phyloP scores from a whole-genome alignment of 2,113 vertebrate genomes.

The Panthera uncia region DNA sequence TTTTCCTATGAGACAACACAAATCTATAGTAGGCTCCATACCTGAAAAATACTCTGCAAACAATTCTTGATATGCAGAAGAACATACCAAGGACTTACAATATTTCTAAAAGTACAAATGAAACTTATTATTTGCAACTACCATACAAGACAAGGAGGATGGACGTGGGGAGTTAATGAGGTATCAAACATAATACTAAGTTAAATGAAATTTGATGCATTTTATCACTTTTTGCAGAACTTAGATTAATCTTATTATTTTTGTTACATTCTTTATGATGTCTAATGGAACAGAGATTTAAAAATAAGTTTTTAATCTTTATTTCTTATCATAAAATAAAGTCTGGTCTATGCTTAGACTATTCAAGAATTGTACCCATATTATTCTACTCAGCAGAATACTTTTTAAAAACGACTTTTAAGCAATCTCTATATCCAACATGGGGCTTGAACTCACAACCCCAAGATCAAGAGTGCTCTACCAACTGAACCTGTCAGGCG shows the following conservation, averaged over 20 bases:
- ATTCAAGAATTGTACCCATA: not conserved
- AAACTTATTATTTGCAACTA: not conserved
- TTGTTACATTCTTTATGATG: not conserved
- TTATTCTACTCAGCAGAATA: not conserved
- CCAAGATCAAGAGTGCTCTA: not conserved
- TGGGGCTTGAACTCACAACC: not conserved
- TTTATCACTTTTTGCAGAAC: not conserved
- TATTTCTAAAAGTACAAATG: not conserved
- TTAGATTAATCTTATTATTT: conserved; percentile 7
- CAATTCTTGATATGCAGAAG: not conserved
- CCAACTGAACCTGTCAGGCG: not conserved
- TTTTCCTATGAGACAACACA: not conserved
- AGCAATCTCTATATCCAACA: not conserved
- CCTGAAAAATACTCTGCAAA: not conserved
- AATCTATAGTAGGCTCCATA: not conserved
- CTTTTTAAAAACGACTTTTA: not conserved
- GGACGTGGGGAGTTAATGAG: not conserved
- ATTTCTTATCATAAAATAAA: conserved; percentile 49
- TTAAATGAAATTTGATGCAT: not conserved
- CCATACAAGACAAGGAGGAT: not conserved
- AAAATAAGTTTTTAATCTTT: conserved; percentile 6
- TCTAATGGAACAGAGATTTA: not conserved
- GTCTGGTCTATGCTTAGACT: not conserved
- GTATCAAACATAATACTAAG: not conserved
- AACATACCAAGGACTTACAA: not conserved